phyloP scores from a whole-genome alignment of 2,113 vertebrate genomes.

The Nothobranchius furzeri region DNA sequence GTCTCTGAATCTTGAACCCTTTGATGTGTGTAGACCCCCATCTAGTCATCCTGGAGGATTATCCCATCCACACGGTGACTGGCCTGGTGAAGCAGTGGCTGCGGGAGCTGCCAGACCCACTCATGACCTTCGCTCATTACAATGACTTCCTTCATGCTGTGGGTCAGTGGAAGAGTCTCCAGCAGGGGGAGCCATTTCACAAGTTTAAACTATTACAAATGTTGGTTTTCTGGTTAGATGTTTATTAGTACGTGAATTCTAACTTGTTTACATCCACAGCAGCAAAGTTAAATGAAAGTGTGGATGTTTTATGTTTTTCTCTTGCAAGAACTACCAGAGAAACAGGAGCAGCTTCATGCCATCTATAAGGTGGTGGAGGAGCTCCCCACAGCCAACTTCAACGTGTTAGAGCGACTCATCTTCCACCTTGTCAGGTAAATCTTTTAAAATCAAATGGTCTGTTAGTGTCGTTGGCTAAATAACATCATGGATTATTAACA shows the following conservation, averaged over 20 bases:
- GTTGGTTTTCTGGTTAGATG: not conserved
- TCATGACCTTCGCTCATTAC: slow-evolving; percentile 94
- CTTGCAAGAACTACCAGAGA: slow-evolving; percentile 88
- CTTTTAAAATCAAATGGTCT: not conserved
- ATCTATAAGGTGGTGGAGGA: slow-evolving; percentile 90
- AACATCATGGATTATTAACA: not conserved
- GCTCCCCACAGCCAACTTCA: slow-evolving; percentile 88
- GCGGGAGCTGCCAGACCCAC: slow-evolving; percentile 91
- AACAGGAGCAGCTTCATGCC: slow-evolving; percentile 89
- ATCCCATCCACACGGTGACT: slow-evolving; percentile 93
- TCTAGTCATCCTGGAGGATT: slow-evolving; percentile 87
- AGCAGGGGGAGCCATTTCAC: slow-evolving; percentile 21
- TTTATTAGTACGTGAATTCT: not conserved
- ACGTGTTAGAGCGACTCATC: slow-evolving; percentile 90
- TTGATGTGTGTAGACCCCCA: slow-evolving; percentile 79
- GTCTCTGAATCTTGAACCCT: not conserved
- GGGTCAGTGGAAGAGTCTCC: slow-evolving; percentile 78
- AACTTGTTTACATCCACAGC: slow-evolving; percentile 1
- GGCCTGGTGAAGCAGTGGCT: slow-evolving; percentile 97
- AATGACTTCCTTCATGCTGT: slow-evolving; percentile 92
- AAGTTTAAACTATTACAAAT: no score
- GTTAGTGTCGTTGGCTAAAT: not conserved
- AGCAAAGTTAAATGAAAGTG: not conserved
- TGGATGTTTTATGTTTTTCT: not conserved
- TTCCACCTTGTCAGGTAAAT: slow-evolving; percentile 95